A percentile compares a stretch with the other conserved stretches of the same genome.
These are phyloP conservation scores for Cerceris ruficornis DNA, from an alignment of 2,888 invertebrate genomes.

Conservation along the genomic window DNA sequence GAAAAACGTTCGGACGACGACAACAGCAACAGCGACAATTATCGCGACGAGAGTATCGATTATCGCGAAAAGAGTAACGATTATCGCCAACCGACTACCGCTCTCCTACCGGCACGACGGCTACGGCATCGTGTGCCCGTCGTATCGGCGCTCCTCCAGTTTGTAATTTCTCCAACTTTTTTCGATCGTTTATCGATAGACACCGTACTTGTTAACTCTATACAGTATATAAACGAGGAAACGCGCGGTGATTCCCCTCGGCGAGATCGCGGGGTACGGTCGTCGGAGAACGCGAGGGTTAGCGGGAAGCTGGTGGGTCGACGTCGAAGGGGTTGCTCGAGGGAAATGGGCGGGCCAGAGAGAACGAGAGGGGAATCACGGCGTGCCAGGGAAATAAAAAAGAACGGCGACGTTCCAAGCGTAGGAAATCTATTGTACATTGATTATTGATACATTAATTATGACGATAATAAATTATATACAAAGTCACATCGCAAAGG, in stretches of 20 bases:
- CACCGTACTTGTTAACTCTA: conserved; percentile 74
- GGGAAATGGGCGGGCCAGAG: not conserved
- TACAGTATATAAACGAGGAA: conserved; percentile 42
- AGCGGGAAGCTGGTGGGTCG: conserved; percentile 22
- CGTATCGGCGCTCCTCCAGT: conserved; percentile 57
- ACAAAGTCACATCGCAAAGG: conserved; percentile 71
- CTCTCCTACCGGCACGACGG: no score
- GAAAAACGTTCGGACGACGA: not conserved
- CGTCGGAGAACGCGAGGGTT: conserved; percentile 5
- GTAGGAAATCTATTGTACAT: conserved; percentile 81
- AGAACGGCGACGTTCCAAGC: conserved; percentile 73
- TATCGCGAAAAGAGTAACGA: not conserved
- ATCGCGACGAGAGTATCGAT: not conserved
- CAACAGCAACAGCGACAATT: not conserved
- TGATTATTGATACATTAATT: conserved; percentile 81
- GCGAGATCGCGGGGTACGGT: conserved; percentile 24
- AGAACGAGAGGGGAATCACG: conserved; percentile 53
- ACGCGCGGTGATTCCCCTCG: conserved; percentile 61
- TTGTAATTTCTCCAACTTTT: conserved; percentile 70
- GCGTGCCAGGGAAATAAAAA: conserved; percentile 62
- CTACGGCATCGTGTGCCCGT: conserved; percentile 52
- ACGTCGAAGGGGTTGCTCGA: not conserved
- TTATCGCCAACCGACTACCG: not conserved
- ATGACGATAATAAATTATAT: conserved; percentile 81
- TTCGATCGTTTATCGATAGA: conserved; percentile 67